Conservation (phyloP, 2,113 vertebrate genomes). For the Oreochromis spilurus region DNA sequence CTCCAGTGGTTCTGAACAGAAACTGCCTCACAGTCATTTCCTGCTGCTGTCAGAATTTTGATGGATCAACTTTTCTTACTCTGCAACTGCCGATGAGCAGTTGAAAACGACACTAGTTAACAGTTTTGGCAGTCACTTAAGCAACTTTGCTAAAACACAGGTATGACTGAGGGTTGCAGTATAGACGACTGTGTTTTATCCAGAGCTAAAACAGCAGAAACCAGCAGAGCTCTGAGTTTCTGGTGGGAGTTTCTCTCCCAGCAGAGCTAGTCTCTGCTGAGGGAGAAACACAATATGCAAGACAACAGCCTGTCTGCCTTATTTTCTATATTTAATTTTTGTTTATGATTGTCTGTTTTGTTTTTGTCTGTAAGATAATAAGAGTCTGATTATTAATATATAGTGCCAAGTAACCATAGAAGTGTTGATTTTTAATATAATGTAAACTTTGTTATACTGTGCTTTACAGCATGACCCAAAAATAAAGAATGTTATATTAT, state of each 20-base stretch:
- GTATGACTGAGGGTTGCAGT: neutral
- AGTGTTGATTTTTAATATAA: neutral
- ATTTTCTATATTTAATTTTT: neutral
- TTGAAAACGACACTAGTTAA: neutral
- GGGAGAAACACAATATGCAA: neutral
- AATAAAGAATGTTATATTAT: neutral
- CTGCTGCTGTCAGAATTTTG: neutral
- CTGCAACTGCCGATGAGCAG: neutral
- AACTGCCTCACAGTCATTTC: neutral
- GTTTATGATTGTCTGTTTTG: neutral
- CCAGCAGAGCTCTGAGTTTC: neutral
- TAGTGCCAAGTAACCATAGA: neutral
- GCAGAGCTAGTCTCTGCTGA: neutral
- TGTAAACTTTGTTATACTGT: neutral
- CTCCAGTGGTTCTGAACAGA: neutral
- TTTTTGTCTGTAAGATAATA: neutral
- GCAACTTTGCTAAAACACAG: neutral
- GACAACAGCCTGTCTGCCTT: neutral
- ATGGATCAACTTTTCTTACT: neutral
- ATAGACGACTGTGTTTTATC: neutral
- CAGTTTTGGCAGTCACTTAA: neutral
- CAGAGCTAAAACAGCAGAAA: neutral
- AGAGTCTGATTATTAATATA: neutral
- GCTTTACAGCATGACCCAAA: neutral
- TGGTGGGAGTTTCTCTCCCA: neutral